A percentile compares a stretch with the other conserved stretches of the same genome.
These are phyloP conservation scores for Diceros bicornis DNA, from an alignment of 2,797 vertebrate species.

Conservation along the genomic window DNA sequence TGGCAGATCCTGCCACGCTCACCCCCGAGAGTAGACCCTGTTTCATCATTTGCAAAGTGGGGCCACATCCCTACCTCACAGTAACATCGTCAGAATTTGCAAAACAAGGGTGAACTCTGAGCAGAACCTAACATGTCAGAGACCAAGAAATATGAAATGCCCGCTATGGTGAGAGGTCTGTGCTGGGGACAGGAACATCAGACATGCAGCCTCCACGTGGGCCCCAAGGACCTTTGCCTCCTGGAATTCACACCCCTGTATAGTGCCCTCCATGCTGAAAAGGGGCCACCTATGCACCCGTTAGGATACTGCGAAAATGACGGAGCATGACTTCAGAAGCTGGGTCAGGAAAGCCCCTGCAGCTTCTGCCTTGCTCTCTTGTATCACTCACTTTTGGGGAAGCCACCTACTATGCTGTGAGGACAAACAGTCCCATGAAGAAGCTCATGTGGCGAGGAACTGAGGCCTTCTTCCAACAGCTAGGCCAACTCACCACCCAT, in stretches of 20 bases:
- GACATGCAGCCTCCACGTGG: neutral
- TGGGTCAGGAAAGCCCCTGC: neutral
- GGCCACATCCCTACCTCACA: neutral
- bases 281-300: neutral
- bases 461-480: neutral
- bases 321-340: neutral
- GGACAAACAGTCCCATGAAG: neutral
- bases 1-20: neutral
- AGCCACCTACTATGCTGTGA: neutral
- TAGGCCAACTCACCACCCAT: neutral
- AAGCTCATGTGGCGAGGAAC: neutral
- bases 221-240: neutral
- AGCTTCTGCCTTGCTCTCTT: neutral
- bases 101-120: neutral
- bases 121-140: neutral
- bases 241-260: neutral
- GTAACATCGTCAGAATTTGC: neutral
- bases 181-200: neutral
- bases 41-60: neutral
- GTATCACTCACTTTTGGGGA: neutral
- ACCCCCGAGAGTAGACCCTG: neutral
- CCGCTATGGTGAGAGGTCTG: neutral
- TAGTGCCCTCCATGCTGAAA: accelerated
- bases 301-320: neutral
- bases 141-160: neutral